Evolutionary conservation across 1,140 invertebrate genomes (phyloP).

Genomic region (Drusus annulatus): DNA sequence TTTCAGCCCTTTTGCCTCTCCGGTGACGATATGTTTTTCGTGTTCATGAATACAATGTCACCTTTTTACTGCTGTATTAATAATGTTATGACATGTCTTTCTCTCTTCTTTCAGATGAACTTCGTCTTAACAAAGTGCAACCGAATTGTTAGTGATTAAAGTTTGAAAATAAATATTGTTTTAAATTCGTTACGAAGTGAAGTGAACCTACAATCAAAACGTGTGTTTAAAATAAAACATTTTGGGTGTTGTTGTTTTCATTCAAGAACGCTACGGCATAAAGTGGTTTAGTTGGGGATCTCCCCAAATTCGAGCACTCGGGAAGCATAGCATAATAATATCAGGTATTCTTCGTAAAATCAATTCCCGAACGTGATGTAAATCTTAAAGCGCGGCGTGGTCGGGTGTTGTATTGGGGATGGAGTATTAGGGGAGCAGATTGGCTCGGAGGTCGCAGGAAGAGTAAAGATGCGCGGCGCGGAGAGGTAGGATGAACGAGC

Average conservation of each 20-base stretch:
- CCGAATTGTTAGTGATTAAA: too few species aligned
- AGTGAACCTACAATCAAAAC: too few species aligned
- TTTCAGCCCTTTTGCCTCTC: too few species aligned
- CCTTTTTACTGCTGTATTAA: too few species aligned
- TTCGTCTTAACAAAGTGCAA: too few species aligned
- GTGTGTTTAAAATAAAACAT: constrained; percentile 1
- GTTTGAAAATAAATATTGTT: too few species aligned
- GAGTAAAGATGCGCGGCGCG: constrained; percentile 63
- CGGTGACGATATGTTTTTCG: too few species aligned
- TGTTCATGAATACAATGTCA: too few species aligned
- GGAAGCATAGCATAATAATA: constrained; percentile 9
- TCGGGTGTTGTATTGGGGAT: neutral
- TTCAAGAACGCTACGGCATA: neutral
- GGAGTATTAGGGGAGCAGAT: constrained; percentile 20
- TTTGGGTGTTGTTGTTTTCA: neutral
- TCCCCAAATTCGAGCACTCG: neutral
- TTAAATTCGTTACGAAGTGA: too few species aligned
- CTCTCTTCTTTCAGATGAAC: constrained; percentile 6
- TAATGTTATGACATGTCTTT: neutral
- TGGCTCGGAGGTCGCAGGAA: constrained; percentile 62
- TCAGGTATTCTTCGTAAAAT: constrained; percentile 19
- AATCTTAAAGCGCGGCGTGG: neutral
- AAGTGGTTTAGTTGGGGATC: neutral
- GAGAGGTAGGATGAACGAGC: constrained; percentile 64
- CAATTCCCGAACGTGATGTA: constrained; percentile 40